Conservation (phyloP, 2,797 vertebrate genomes). For the Forpus xanthops region DNA sequence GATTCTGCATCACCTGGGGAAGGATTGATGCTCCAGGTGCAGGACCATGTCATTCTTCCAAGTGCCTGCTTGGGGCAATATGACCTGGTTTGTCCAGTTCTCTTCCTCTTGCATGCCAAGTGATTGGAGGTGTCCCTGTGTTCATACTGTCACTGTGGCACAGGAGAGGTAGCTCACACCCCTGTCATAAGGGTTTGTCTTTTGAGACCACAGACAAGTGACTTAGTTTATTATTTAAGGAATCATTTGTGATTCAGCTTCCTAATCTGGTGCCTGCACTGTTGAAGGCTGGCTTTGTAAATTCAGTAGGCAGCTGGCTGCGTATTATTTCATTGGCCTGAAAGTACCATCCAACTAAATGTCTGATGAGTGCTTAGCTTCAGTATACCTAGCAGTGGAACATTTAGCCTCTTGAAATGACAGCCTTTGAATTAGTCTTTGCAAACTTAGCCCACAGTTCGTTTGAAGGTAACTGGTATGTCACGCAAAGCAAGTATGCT, state of each 20-base stretch:
- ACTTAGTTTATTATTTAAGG: background rate
- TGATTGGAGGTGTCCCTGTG: background rate
- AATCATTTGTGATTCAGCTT: background rate
- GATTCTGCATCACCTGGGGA: background rate
- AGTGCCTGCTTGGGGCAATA: background rate
- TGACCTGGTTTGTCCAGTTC: background rate
- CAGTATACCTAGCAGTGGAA: background rate
- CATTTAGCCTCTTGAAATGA: background rate
- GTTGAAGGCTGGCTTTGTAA: background rate
- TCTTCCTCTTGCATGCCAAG: background rate
- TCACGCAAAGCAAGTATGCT: background rate
- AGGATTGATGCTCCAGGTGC: background rate
- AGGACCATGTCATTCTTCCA: rapidly evolving
- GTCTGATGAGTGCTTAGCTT: background rate
- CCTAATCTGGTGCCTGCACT: background rate
- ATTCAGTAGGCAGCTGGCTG: background rate
- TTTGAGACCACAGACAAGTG: background rate
- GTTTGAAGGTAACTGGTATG: conserved; percentile 17
- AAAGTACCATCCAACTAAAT: background rate
- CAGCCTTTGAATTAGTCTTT: background rate
- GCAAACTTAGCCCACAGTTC: background rate
- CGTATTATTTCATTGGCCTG: background rate
- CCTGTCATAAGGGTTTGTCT: background rate
- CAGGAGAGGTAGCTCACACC: background rate
- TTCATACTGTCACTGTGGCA: background rate